phyloP scores from a whole-genome alignment of 2,888 invertebrate species.

The Barypeithes pellucidus region DNA sequence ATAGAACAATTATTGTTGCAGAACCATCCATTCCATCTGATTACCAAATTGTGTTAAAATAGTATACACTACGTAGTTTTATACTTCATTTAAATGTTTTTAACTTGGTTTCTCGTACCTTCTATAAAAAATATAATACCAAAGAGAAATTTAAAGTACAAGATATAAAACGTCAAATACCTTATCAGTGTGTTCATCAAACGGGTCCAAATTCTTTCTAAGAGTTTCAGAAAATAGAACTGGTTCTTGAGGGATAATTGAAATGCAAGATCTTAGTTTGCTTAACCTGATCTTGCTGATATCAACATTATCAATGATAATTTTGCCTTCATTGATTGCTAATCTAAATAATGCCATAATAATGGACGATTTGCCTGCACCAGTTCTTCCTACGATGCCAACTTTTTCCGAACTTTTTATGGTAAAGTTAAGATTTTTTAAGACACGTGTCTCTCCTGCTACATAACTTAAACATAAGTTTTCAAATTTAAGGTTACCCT shows the following conservation, averaged over 20 bases:
- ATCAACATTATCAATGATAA: conserved; percentile 85
- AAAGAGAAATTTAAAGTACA: too few relatives aligned
- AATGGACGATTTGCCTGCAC: conserved; percentile 86
- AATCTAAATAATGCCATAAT: conserved; percentile 87
- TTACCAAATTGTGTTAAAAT: too few relatives aligned
- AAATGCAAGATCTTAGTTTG: conserved; percentile 82
- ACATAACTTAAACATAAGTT: conserved; percentile 82
- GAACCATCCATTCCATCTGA: too few relatives aligned
- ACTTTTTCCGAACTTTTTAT: conserved; percentile 77
- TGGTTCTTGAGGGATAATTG: conserved; percentile 91
- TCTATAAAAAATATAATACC: background rate
- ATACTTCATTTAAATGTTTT: too few relatives aligned
- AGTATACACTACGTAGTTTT: too few relatives aligned
- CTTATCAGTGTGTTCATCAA: conserved; percentile 84
- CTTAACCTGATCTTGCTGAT: conserved; percentile 80
- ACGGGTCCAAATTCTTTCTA: conserved; percentile 92
- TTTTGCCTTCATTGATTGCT: conserved; percentile 82
- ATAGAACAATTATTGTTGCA: too few relatives aligned
- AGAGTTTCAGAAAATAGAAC: conserved; percentile 90
- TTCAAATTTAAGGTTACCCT: conserved; percentile 79
- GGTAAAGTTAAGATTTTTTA: conserved; percentile 79
- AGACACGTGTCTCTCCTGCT: conserved; percentile 79
- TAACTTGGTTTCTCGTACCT: too few relatives aligned
- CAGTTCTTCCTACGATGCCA: conserved; percentile 87
- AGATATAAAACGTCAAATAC: conserved; percentile 61